These are phyloP conservation scores for Drosophila parabipectinata DNA, from an alignment of 1,140 invertebrate species.

Conservation along the genomic window DNA sequence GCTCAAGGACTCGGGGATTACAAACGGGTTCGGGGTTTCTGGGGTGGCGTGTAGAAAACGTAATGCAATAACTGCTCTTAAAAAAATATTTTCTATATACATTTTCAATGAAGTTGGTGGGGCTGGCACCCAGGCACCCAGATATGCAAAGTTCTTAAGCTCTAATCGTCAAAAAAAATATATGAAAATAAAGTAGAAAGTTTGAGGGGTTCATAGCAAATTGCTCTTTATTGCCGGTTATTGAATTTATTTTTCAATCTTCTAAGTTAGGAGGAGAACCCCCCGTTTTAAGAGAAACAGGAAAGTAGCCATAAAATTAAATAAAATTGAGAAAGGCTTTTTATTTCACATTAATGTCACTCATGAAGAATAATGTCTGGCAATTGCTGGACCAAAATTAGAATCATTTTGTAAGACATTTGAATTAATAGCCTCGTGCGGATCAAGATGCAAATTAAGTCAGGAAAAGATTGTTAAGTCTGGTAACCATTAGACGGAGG, in stretches of 20 bases:
- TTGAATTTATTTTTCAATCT: constrained; percentile 1
- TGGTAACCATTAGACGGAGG: constrained; percentile 32
- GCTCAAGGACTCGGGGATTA: constrained; percentile 31
- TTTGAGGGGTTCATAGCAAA: constrained; percentile 17
- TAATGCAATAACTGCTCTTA: constrained; percentile 73
- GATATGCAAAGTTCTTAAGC: constrained; percentile 73
- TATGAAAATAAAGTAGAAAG: constrained; percentile 7
- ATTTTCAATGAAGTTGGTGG: constrained; percentile 62
- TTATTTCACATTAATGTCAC: constrained; percentile 21
- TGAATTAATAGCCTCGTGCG: constrained; percentile 32
- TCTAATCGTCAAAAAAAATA: constrained; percentile 12
- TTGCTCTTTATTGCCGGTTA: constrained; percentile 12
- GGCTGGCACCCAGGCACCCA: constrained; percentile 20
- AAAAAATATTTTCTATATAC: constrained; percentile 65
- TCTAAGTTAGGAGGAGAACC: background rate
- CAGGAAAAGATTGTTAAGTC: constrained; percentile 31
- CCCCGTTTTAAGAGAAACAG: background rate
- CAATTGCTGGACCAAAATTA: constrained; percentile 44
- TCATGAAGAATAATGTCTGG: constrained; percentile 8
- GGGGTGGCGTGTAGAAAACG: constrained; percentile 29
- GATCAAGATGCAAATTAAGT: constrained; percentile 58
- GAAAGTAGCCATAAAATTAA: background rate
- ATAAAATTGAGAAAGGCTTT: background rate
- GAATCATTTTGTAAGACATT: constrained; percentile 22
- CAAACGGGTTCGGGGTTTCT: constrained; percentile 29